These are phyloP conservation scores for Karalla daura DNA, from an alignment of 2,797 vertebrate genomes.

Conservation along the genomic window DNA sequence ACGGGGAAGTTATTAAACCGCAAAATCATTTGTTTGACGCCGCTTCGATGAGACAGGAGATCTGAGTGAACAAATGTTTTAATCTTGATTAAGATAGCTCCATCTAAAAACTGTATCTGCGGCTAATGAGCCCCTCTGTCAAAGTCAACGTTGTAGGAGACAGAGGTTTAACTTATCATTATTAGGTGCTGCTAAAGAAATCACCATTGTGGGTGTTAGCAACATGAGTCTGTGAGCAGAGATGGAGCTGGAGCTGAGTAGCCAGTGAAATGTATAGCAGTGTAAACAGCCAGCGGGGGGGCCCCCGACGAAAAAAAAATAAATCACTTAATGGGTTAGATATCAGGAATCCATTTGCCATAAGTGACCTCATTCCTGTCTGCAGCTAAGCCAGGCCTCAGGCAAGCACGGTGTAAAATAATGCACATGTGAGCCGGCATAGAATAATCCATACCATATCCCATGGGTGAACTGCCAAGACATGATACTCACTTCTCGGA, in stretches of 20 bases:
- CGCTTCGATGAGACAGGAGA: conserved; percentile 3
- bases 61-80: conserved; percentile 18
- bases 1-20: background rate
- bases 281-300: conserved; percentile 50
- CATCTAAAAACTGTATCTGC: background rate
- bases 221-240: conserved; percentile 11
- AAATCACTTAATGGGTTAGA: conserved; percentile 58
- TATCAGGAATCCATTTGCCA: conserved; percentile 73
- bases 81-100: conserved; percentile 28
- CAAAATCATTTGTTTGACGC: conserved; percentile 3
- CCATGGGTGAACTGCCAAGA: conserved; percentile 9
- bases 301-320: conserved; percentile 5
- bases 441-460: conserved; percentile 27
- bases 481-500: conserved; percentile 4
- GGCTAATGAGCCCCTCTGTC: conserved; percentile 36
- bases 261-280: conserved; percentile 33
- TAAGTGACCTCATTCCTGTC: conserved; percentile 74
- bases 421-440: conserved; percentile 24
- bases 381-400: conserved; percentile 57
- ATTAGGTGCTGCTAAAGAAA: conserved; percentile 10
- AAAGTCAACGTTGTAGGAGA: conserved; percentile 35
- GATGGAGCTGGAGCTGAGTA: conserved; percentile 12
- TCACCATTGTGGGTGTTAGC: conserved; percentile 1
- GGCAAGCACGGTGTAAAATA: conserved; percentile 51
- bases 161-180: conserved; percentile 11